Conservation (phyloP, 2,113 vertebrate genomes). For the Eidolon helvum region DNA sequence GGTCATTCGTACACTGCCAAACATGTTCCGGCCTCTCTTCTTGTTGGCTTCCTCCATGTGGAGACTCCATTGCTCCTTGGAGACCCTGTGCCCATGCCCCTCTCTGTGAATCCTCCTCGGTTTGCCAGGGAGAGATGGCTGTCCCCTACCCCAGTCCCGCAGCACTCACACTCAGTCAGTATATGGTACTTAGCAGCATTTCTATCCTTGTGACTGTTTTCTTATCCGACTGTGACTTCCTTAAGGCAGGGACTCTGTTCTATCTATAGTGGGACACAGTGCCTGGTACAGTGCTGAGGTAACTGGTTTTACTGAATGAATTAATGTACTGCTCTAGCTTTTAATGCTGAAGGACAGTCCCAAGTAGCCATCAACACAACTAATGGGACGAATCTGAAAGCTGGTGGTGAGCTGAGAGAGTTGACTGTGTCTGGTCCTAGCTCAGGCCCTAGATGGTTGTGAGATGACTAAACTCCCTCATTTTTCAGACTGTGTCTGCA, state of each 20-base stretch:
- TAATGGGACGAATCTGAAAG: not conserved
- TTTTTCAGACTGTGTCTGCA: not conserved
- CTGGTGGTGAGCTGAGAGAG: not conserved
- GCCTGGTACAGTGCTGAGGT: not conserved
- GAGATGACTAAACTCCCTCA: not conserved
- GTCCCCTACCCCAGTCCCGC: rapidly evolving
- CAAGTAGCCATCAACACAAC: not conserved
- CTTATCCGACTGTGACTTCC: not conserved
- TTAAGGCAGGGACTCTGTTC: not conserved
- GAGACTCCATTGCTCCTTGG: not conserved
- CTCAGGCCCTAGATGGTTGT: not conserved
- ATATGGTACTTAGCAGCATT: not conserved
- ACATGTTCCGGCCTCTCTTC: rapidly evolving
- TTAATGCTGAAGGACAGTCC: not conserved
- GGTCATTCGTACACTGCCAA: not conserved
- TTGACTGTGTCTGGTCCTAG: not conserved
- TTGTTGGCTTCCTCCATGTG: not conserved
- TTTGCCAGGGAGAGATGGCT: not conserved
- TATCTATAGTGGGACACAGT: not conserved
- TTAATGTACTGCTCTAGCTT: not conserved
- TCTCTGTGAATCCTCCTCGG: not conserved
- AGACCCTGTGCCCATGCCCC: not conserved
- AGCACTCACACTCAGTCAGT: too few species aligned
- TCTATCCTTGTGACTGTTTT: not conserved
- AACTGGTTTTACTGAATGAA: not conserved